Evolutionary conservation across 2,113 vertebrate species (phyloP), one percentile per base, ranked within the genome.

Genomic region (Nerophis lumbriciformis): DNA sequence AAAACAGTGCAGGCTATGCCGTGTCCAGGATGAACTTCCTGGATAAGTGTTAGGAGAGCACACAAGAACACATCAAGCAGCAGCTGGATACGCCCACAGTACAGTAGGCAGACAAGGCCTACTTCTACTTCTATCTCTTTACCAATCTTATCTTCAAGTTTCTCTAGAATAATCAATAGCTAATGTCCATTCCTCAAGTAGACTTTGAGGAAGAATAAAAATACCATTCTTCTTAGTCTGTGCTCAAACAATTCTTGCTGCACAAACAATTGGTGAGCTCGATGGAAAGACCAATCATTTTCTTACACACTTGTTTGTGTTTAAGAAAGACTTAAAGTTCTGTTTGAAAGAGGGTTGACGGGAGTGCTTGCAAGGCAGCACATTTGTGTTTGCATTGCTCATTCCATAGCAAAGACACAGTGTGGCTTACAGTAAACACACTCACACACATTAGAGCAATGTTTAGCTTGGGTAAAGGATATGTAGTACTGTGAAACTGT

Each of bases 11-110:
- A 55, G 69, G 62, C 59, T 15, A 21, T 59, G 50, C 44, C 55
- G 53, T 63, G 78, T 84, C 79, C 79, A 75, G 70, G 53, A 72
- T 68, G 47, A 64, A 72, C 63, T 79, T 84, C 59, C 69, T 59
- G 63, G 21, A 53, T 37, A 58, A 62, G 38, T 60, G 63, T 78
- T 75, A 63, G 64, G 60, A 76, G 68, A 77, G 81, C 79, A 82
- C 85, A 87, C 83, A 84, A 78, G 69, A 82, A 77, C 63, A 82
- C 82, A 81, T 85, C 61, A 81, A 83, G 80, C 78, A 84, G 74
- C 72, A 80, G 54, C 66, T 65, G 68, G 67, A 80, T 63, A 53
- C 47, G 38, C 44, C 68, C 28, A 66, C 48, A 64, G 53, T 45
- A 39, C 45, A 47, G 45, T n/a, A 65, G 15, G 51, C 39, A 39